These are phyloP conservation scores for Nothoprocta pentlandii DNA, from an alignment of 2,113 vertebrate species.

Conservation along the genomic window DNA sequence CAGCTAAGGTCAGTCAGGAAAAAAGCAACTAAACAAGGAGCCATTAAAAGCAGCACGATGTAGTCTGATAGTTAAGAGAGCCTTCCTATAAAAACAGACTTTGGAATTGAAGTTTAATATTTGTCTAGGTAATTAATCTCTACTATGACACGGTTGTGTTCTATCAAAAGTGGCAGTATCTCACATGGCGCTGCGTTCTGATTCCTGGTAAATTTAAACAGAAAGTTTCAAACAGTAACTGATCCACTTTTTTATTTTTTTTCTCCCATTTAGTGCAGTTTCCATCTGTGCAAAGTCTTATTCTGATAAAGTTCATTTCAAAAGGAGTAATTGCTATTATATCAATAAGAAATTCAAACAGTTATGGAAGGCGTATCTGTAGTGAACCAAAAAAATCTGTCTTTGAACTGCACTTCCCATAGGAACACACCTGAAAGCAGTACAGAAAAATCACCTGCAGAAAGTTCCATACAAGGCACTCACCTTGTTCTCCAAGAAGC, in stretches of 20 bases:
- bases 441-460: not conserved
- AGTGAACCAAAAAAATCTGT: not conserved
- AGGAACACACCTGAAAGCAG: not conserved
- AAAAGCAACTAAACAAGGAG: fast-evolving
- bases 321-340: not conserved
- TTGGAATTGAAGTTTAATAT: not conserved
- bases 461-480: not conserved
- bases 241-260: not conserved
- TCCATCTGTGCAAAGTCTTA: not conserved
- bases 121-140: not conserved
- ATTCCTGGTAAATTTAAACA: not conserved
- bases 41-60: not conserved
- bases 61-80: not conserved
- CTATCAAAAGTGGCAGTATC: not conserved
- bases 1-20: not conserved
- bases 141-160: fast-evolving
- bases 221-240: not conserved
- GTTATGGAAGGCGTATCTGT: not conserved
- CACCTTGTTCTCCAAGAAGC: not conserved
- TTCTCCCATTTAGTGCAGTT: not conserved
- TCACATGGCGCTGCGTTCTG: not conserved
- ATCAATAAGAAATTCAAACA: not conserved
- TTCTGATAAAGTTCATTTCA: not conserved
- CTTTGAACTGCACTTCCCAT: not conserved
- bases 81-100: not conserved